These are phyloP conservation scores for Haemorhous mexicanus DNA, from an alignment of 2,113 vertebrate species.

Conservation along the genomic window DNA sequence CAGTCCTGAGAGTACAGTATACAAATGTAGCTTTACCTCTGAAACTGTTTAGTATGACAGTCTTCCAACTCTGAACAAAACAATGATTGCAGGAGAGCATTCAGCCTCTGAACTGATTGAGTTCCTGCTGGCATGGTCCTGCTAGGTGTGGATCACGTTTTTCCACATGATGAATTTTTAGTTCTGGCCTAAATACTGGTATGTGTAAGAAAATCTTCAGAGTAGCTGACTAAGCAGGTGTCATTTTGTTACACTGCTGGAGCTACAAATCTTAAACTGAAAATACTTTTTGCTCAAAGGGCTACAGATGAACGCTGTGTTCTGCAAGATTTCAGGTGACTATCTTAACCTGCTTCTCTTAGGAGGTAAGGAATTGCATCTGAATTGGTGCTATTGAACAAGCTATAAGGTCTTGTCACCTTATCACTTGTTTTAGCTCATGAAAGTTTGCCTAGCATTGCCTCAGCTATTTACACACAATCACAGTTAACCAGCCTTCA, in stretches of 20 bases:
- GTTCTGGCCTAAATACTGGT: background rate
- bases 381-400: background rate
- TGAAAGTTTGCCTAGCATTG: background rate
- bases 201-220: background rate
- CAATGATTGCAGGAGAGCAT: background rate
- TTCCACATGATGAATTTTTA: background rate
- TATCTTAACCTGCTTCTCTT: background rate
- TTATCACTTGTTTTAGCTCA: background rate
- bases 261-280: background rate
- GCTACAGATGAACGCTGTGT: background rate
- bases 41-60: background rate
- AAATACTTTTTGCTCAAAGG: background rate
- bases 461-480: background rate
- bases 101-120: background rate
- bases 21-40: background rate
- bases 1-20: background rate
- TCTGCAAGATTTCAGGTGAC: background rate
- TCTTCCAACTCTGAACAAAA: background rate
- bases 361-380: background rate
- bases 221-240: background rate
- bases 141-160: background rate
- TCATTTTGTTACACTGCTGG: background rate
- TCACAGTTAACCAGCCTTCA: background rate
- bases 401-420: background rate
- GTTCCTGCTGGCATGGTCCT: background rate